Base-by-base conservation (phyloP, 2,888 invertebrate genomes). In the Tinea pellionella region DNA sequence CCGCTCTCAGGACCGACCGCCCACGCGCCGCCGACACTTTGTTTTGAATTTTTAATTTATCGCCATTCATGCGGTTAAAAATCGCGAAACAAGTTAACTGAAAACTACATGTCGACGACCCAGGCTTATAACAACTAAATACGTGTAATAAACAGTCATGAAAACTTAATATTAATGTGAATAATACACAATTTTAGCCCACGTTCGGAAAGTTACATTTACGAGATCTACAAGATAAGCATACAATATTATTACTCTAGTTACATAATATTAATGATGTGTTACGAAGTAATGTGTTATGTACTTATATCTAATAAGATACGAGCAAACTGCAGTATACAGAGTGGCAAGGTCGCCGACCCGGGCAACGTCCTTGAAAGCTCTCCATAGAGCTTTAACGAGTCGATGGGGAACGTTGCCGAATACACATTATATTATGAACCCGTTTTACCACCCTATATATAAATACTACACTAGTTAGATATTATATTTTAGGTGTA, bases 21-120 rank as follows among this genome's bases (percentile, higher is more conserved):
- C 71, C 70, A 80, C 81, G 71, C 74, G 71, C 70, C 70, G 70
- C 68, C 70, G 53, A 71, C 70, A 76, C 80, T 83, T 84, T 84
- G 84, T 85, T 85, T 83, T 86, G 77, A 82, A 84, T 86, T 80
- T 83, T 86, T 85, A 84, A 85, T 85, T 77, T 82, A 79, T 76
- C 75, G 74, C 73, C 84, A 86, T 86, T 85, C 85, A 84, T 79
- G 12, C 57, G 57, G 55, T 8, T 18, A 29, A 13, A 1, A 24
- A 55, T 7, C 11, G 16, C 55, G 15, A 47, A 47, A 47, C 47
- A 13, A 47, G 47, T 47, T 15, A 47, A 55, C 29, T 2, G 4
- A 24, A 55, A 55, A 4, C 55, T 19, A 11, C 19, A 42, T 32
- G 59, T 59, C 59, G 59, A 59, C 19, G 59, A 59, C 59, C 59